Evolutionary conservation across 2,113 vertebrate genomes (phyloP).

Genomic region (Progne subis): DNA sequence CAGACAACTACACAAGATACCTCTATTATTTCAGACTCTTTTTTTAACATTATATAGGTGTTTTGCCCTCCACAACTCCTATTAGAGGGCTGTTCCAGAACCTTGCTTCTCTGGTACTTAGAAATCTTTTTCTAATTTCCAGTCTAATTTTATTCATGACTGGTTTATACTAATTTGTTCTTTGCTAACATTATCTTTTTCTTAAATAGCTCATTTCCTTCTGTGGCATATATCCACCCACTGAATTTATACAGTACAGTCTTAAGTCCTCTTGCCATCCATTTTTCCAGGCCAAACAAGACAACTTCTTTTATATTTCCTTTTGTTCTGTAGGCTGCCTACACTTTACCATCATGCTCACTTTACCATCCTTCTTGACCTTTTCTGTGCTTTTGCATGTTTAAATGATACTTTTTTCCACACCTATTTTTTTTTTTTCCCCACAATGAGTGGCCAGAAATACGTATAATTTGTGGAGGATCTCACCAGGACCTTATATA

Average conservation of each 20-base stretch:
- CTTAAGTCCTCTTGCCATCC: background rate
- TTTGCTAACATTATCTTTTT: slow-evolving; percentile 29
- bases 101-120: slow-evolving; percentile 18
- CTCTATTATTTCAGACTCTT: background rate
- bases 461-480: background rate
- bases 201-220: slow-evolving; percentile 49
- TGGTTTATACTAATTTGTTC: slow-evolving; percentile 42
- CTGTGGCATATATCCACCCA: background rate
- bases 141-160: slow-evolving; percentile 59
- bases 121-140: slow-evolving; percentile 29
- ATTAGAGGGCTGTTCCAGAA: slow-evolving; percentile 38
- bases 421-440: background rate
- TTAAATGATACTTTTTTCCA: background rate
- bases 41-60: background rate
- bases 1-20: background rate
- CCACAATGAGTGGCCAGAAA: background rate
- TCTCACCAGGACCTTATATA: background rate
- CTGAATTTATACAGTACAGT: background rate
- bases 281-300: slow-evolving; percentile 28
- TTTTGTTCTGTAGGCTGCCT: background rate
- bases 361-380: background rate
- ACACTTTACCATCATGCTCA: background rate
- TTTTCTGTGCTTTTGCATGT: background rate
- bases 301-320: background rate
- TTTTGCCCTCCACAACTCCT: background rate